Evolutionary conservation across 2,888 invertebrate species (phyloP).

Genomic region (Enchytraeus crypticus): DNA sequence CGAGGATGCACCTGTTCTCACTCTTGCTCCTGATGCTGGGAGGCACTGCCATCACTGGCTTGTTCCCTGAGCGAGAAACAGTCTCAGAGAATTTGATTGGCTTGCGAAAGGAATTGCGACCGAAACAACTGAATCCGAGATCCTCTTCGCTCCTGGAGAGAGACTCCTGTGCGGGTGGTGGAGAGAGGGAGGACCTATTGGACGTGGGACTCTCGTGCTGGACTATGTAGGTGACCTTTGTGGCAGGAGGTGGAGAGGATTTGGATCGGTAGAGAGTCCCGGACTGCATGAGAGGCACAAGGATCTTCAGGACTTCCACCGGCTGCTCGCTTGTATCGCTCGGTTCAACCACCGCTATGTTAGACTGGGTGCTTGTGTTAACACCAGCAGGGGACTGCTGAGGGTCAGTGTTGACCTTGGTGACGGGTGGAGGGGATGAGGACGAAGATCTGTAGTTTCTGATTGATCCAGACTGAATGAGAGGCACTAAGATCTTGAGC

Average conservation of each 20-base stretch:
- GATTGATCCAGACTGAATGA: not conserved
- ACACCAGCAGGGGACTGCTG: no score
- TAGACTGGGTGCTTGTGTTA: no score
- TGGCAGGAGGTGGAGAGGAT: not conserved
- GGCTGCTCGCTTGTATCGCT: no score
- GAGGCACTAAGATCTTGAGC: not conserved
- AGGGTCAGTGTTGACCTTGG: no score
- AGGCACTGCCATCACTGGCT: not conserved
- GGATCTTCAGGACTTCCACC: not conserved
- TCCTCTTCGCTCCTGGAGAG: not conserved
- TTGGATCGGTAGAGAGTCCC: not conserved
- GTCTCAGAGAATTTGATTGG: not conserved
- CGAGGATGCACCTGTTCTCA: slow-evolving; percentile 44
- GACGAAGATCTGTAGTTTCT: no score
- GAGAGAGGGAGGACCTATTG: not conserved
- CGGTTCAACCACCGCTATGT: no score
- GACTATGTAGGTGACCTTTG: slow-evolving; percentile 9
- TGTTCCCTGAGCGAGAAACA: not conserved
- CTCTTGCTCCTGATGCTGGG: slow-evolving; percentile 13
- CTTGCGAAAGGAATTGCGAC: slow-evolving; percentile 53
- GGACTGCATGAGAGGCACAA: not conserved
- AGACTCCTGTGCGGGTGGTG: not conserved
- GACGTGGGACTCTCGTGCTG: not conserved
- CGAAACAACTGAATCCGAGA: slow-evolving; percentile 47
- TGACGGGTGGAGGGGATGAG: no score